A percentile compares a stretch with the other conserved stretches of the same genome.
Evolutionary conservation across 2,888 invertebrate genomes (phyloP).

Genomic region (Latheticus oryzae): DNA sequence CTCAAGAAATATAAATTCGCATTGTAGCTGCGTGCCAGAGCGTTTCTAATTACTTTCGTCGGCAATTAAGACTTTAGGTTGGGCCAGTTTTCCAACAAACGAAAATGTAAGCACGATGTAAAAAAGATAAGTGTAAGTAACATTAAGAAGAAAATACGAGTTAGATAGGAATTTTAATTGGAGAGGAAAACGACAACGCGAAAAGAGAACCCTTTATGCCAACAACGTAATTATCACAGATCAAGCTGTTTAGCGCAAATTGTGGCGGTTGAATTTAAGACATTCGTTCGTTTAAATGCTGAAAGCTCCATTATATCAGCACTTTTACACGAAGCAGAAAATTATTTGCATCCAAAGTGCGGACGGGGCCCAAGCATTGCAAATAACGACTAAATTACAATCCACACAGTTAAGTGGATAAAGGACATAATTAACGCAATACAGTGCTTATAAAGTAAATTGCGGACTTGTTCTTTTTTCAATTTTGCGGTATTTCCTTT

Average conservation of each 20-base stretch:
- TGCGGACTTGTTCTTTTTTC: too few relatives aligned
- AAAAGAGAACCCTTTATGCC: slow-evolving; percentile 40
- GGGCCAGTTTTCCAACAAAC: slow-evolving; percentile 21
- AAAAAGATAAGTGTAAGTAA: slow-evolving; percentile 38
- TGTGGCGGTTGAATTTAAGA: slow-evolving; percentile 44
- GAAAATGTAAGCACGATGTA: slow-evolving; percentile 31
- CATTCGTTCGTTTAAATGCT: slow-evolving; percentile 34
- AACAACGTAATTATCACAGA: slow-evolving; percentile 50
- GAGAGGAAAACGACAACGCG: slow-evolving; percentile 37
- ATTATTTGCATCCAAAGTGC: slow-evolving; percentile 34
- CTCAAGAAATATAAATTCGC: slow-evolving; percentile 14
- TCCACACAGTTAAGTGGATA: neutral
- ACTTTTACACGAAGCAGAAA: slow-evolving; percentile 18
- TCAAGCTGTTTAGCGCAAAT: slow-evolving; percentile 50
- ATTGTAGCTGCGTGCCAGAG: neutral
- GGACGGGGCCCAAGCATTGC: too few relatives aligned
- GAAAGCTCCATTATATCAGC: slow-evolving; percentile 26
- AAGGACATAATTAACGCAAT: neutral
- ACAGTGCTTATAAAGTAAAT: too few relatives aligned
- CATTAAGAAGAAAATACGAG: slow-evolving; percentile 39
- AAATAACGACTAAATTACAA: neutral
- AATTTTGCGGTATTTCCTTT: too few relatives aligned
- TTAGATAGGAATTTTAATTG: slow-evolving; percentile 47
- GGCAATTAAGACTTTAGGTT: slow-evolving; percentile 22
- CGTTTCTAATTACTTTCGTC: slow-evolving; percentile 20